Base-by-base conservation (phyloP, 1,140 invertebrate genomes). In the Melanaphis sacchari region DNA sequence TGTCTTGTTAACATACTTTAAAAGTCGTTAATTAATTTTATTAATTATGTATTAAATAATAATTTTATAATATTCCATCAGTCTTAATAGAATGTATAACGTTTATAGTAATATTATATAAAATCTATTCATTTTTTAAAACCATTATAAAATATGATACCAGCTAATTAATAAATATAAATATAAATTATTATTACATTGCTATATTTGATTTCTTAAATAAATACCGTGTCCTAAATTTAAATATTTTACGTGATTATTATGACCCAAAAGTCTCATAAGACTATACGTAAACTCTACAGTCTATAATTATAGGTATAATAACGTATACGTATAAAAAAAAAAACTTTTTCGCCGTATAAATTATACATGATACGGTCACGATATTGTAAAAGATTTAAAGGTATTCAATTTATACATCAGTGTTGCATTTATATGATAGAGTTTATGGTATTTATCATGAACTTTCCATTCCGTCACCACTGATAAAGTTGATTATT, bases 221-320 rank as follows among this genome's bases (percentile, higher is more conserved):
- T n/a, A 76, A 76, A 76, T n/a, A 76, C 59, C 0, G 31, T n/a
- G 15, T 1, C 11, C 4, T 0, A n/a, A n/a, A 76, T 76, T 76
- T 76, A 76, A n/a, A 76, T 76, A 76, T n/a, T 76, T n/a, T 76
- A 76, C 59, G 59, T 76, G 59, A 76, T 76, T 76, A n/a, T n/a
- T 76, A n/a, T n/a, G 59, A 76, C 31, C 15, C 59, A 15, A 15
- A 18, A n/a, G 59, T 76, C n/a, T n/a, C 15, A 15, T 76, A n/a
- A 76, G 36, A 76, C 59, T 76, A n/a, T 76, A 76, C 59, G 15
- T n/a, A 76, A 76, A n/a, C 24, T n/a, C n/a, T n/a, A 5, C n/a
- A n/a, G 59, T 76, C 59, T 76, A 76, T 76, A 76, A 76, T 76
- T 76, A 76, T 76, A 76, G 59, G 31, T 76, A 76, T 76, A n/a